Percentiles rank a stretch among this genome's conserved stretches.
Conservation (phyloP, 2,888 invertebrate species). For the Lasioglossum oenotherae region DNA sequence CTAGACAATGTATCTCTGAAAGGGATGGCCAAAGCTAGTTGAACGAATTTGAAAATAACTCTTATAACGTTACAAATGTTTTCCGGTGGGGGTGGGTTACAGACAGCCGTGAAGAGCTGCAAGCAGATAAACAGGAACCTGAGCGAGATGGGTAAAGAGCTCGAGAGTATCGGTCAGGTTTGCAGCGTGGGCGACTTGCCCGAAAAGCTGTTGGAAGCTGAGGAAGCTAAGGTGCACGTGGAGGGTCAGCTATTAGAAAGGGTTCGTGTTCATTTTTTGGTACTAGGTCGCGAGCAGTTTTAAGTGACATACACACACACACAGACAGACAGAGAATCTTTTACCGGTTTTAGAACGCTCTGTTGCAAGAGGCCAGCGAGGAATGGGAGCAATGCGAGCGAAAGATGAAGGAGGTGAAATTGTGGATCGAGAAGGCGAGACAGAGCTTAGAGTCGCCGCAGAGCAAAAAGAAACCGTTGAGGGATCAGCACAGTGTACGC, state of each 20-base stretch:
- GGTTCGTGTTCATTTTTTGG: constrained; percentile 85
- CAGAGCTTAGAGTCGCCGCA: constrained; percentile 91
- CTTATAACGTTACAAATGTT: not conserved
- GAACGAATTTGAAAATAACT: not conserved
- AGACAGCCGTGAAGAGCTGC: constrained; percentile 95
- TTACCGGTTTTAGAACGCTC: constrained; percentile 88
- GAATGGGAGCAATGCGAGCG: constrained; percentile 98
- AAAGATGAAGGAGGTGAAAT: constrained; percentile 95
- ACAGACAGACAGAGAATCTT: constrained; percentile 22
- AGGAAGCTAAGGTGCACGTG: constrained; percentile 93
- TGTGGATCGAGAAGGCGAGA: constrained; percentile 95
- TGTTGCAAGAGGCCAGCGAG: constrained; percentile 95
- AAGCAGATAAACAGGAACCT: constrained; percentile 94
- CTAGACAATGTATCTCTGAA: not conserved
- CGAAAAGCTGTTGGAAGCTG: constrained; percentile 93
- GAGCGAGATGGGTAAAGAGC: constrained; percentile 96
- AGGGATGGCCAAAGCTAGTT: not conserved
- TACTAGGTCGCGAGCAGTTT: not conserved
- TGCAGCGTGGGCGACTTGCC: constrained; percentile 94
- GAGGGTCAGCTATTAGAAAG: constrained; percentile 94
- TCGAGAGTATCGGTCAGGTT: constrained; percentile 93
- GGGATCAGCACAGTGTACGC: constrained; percentile 93
- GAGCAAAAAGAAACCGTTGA: constrained; percentile 93
- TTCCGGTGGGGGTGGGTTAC: constrained; percentile 78
- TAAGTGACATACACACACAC: not conserved